Evolutionary conservation across 2,113 vertebrate genomes (phyloP).

Genomic region (mouse (Mus musculus)): DNA sequence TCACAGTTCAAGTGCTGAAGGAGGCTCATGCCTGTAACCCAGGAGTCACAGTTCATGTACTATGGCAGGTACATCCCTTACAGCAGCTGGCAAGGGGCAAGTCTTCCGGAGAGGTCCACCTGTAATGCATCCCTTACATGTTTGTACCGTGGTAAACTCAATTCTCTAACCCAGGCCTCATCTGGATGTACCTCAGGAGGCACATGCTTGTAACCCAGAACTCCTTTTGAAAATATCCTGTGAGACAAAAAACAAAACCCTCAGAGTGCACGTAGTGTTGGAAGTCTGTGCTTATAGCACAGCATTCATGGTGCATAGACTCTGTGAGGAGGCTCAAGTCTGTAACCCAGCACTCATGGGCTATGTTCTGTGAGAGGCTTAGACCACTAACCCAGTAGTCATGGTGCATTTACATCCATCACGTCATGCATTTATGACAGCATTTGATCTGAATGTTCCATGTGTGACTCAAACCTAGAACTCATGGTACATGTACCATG

Average conservation of each 20-base stretch:
- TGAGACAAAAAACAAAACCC: not conserved
- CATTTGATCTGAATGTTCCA: not conserved
- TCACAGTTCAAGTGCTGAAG: not conserved
- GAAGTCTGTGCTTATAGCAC: not conserved
- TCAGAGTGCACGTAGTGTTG: not conserved
- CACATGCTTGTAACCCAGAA: not conserved
- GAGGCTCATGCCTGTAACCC: not conserved
- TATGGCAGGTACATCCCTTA: not conserved
- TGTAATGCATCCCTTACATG: not conserved
- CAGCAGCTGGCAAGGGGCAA: not conserved
- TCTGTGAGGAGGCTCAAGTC: not conserved
- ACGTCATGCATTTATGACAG: not conserved
- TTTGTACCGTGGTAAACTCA: not conserved
- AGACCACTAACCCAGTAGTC: not conserved
- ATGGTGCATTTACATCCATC: not conserved
- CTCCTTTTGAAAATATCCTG: not conserved
- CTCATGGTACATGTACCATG: not conserved
- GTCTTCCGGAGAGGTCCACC: not conserved
- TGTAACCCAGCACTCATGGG: not conserved
- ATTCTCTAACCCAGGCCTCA: not conserved
- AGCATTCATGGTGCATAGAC: not conserved
- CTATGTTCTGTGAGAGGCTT: not conserved
- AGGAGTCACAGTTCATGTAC: not conserved
- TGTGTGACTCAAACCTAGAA: not conserved
- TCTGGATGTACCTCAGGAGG: not conserved